These are phyloP conservation scores for Semibalanus balanoides DNA, from an alignment of 1,140 invertebrate genomes.

Conservation along the genomic window DNA sequence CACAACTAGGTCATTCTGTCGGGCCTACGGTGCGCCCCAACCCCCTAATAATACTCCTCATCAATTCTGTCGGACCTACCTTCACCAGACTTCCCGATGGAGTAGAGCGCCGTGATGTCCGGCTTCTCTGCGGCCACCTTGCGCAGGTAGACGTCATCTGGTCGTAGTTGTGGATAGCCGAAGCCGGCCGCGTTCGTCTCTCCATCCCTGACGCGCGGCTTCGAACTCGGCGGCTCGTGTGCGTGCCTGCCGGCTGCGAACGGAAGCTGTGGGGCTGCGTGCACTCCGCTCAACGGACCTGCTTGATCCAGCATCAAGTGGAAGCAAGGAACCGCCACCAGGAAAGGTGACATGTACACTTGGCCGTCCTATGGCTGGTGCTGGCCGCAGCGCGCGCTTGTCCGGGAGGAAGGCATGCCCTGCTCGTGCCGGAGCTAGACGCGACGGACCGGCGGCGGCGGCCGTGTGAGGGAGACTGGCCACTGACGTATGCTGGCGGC, in stretches of 20 bases:
- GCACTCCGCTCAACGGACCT: slow-evolving; percentile 21
- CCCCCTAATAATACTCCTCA: too few relatives aligned
- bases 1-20: too few relatives aligned
- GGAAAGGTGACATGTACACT: slow-evolving; percentile 29
- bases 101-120: slow-evolving; percentile 72
- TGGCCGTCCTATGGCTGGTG: slow-evolving; percentile 19
- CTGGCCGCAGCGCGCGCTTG: too few relatives aligned
- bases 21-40: too few relatives aligned
- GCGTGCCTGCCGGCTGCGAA: not conserved
- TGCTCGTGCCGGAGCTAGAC: too few relatives aligned
- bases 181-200: slow-evolving; percentile 43
- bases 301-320: slow-evolving; percentile 29
- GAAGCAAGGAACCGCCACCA: slow-evolving; percentile 30
- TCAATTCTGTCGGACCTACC: slow-evolving; percentile 35
- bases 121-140: slow-evolving; percentile 62
- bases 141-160: slow-evolving; percentile 68
- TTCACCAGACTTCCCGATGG: slow-evolving; percentile 84
- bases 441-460: too few relatives aligned
- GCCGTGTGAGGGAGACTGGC: too few relatives aligned
- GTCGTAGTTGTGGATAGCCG: slow-evolving; percentile 77
- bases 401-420: too few relatives aligned
- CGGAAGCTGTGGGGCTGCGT: too few relatives aligned
- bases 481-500: too few relatives aligned
- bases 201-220: not conserved
- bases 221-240: not conserved